These are phyloP conservation scores for Ginglymostoma cirratum DNA, from an alignment of 2,113 vertebrate genomes.

Conservation along the genomic window DNA sequence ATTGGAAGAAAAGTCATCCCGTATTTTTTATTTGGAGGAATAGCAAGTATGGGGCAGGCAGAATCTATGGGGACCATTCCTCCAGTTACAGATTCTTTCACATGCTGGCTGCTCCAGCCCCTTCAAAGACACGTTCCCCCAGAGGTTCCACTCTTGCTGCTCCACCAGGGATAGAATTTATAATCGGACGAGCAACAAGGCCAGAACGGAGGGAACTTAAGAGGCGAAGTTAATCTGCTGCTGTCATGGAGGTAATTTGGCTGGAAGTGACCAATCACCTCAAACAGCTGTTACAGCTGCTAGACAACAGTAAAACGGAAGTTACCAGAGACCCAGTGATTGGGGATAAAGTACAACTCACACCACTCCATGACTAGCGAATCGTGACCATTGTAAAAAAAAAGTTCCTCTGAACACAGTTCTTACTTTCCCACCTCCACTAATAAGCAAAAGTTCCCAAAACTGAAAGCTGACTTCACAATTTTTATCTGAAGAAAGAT, in stretches of 20 bases:
- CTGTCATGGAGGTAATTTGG: too few relatives aligned
- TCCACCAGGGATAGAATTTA: background rate
- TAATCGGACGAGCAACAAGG: background rate
- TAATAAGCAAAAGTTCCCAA: background rate
- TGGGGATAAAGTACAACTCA: background rate
- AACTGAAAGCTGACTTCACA: background rate
- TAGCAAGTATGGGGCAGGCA: background rate
- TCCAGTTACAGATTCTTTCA: background rate
- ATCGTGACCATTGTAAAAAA: background rate
- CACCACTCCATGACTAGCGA: background rate
- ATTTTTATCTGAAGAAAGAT: background rate
- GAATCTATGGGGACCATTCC: background rate
- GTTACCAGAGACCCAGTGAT: too few relatives aligned
- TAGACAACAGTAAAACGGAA: too few relatives aligned
- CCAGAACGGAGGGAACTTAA: background rate
- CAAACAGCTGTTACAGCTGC: background rate
- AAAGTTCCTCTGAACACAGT: background rate
- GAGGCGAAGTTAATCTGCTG: background rate
- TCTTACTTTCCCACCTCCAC: background rate
- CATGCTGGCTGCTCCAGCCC: background rate
- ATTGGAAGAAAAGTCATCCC: background rate
- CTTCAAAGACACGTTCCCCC: background rate
- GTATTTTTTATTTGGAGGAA: background rate
- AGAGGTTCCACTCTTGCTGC: background rate
- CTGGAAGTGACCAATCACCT: background rate